Percentiles rank a stretch among this genome's conserved stretches.
Evolutionary conservation across 1,140 invertebrate genomes (phyloP).

Genomic region (Oedothorax gibbosus): DNA sequence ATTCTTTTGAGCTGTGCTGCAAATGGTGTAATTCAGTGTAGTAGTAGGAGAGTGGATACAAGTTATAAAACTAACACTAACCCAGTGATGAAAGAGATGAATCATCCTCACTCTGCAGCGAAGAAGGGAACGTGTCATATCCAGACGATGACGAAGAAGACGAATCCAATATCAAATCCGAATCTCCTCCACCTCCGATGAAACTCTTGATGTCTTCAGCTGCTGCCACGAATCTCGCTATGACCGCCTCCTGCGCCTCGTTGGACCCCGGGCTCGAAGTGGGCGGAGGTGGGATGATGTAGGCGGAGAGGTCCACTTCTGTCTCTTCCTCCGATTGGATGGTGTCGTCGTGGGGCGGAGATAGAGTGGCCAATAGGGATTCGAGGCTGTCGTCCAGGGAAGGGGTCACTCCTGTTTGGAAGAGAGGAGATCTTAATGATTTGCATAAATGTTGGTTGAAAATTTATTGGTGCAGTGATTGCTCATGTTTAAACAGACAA

Average conservation of each 20-base stretch:
- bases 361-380: constrained; percentile 83
- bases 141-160: constrained; percentile 60
- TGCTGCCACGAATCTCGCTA: constrained; percentile 63
- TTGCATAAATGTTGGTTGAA: too few species aligned
- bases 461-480: too few species aligned
- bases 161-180: constrained; percentile 38
- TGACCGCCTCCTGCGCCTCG: constrained; percentile 62
- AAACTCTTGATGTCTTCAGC: constrained; percentile 63
- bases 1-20: too few species aligned
- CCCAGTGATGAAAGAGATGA: too few species aligned
- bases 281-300: constrained; percentile 75
- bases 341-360: constrained; percentile 72
- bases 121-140: constrained; percentile 62
- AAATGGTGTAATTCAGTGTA: too few species aligned
- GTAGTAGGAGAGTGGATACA: too few species aligned
- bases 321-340: background rate
- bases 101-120: background rate
- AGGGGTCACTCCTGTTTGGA: background rate
- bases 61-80: too few species aligned
- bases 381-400: constrained; percentile 74
- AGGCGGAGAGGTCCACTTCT: constrained; percentile 73
- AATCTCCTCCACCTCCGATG: constrained; percentile 7
- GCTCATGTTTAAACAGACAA: too few species aligned
- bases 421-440: too few species aligned
- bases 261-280: constrained; percentile 65